A percentile compares a stretch with the other conserved stretches of the same genome.
Evolutionary conservation across 2,113 vertebrate species (phyloP).

Genomic region (Python bivittatus): DNA sequence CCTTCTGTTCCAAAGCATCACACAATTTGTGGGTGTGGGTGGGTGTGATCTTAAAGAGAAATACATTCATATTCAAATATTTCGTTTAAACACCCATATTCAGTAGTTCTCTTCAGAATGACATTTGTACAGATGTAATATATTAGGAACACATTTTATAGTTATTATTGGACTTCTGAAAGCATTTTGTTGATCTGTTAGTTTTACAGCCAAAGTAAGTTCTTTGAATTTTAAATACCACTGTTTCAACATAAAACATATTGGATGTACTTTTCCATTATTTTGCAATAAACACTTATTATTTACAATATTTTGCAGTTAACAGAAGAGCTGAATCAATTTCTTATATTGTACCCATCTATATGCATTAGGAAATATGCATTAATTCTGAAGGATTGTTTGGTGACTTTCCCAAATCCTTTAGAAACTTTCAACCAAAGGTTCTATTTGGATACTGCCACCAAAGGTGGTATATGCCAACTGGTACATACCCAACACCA

Average conservation of each 20-base stretch:
- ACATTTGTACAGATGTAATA: neutral
- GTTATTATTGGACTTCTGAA: neutral
- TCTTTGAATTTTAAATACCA: neutral
- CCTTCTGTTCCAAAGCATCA: neutral
- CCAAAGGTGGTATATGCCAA: neutral
- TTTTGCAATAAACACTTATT: neutral
- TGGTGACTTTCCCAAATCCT: neutral
- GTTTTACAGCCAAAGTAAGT: neutral
- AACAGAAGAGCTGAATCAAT: neutral
- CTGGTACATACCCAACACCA: neutral
- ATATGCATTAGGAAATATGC: neutral
- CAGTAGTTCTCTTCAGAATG: neutral
- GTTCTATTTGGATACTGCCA: neutral
- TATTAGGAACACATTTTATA: neutral
- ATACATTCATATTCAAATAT: neutral
- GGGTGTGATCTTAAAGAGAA: neutral
- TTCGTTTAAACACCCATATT: neutral
- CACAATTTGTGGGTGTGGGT: neutral
- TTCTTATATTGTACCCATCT: neutral
- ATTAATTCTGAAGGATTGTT: neutral
- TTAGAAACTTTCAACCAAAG: neutral
- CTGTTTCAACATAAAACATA: neutral
- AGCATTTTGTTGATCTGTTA: neutral
- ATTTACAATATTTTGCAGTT: neutral
- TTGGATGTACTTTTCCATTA: neutral